A percentile compares a stretch with the other conserved stretches of the same genome.
Conservation (phyloP, 2,797 vertebrate species). For the Macrochelys suwanniensis region DNA sequence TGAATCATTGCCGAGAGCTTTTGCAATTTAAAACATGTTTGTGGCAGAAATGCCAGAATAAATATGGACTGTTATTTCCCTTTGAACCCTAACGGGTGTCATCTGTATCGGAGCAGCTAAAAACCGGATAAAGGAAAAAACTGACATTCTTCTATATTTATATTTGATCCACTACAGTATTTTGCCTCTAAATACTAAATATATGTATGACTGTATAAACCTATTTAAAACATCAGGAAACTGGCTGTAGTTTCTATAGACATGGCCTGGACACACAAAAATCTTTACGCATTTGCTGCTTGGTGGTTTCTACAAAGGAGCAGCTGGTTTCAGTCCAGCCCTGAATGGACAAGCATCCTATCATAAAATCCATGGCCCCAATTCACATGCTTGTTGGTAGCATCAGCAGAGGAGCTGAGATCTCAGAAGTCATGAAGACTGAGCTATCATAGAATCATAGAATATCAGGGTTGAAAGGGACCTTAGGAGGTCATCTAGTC, state of each 20-base stretch:
- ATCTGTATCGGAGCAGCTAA: background rate
- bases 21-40: background rate
- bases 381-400: background rate
- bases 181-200: background rate
- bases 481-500: too few relatives aligned
- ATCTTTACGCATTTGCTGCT: background rate
- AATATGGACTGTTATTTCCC: conserved; percentile 28
- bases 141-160: background rate
- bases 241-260: background rate
- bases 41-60: conserved; percentile 29
- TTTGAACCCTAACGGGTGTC: background rate
- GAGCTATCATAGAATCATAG: background rate
- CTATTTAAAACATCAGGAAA: background rate
- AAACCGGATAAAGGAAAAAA: background rate
- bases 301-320: background rate
- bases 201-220: background rate
- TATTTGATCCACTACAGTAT: background rate
- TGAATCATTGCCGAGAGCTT: background rate
- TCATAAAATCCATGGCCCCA: background rate
- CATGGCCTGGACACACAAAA: background rate
- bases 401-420: background rate
- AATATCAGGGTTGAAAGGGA: too few relatives aligned
- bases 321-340: background rate
- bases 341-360: background rate
- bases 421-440: background rate